Conservation (phyloP, 2,888 invertebrate genomes). For the Mystacides longicornis region DNA sequence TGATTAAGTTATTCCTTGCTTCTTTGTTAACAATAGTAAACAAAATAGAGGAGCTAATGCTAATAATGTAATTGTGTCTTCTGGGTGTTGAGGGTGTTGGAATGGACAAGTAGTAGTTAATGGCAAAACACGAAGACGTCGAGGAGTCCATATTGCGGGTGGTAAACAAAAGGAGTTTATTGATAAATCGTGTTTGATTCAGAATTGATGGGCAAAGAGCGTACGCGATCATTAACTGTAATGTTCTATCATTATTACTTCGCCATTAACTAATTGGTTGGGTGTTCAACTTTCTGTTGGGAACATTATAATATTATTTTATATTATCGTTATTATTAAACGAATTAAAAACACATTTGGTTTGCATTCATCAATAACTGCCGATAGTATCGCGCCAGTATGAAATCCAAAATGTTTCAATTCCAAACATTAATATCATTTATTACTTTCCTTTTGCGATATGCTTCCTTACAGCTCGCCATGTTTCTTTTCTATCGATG, state of each 20-base stretch:
- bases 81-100: too few relatives aligned
- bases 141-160: background rate
- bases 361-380: background rate
- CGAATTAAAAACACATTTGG: conserved; percentile 1
- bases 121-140: too few relatives aligned
- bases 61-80: too few relatives aligned
- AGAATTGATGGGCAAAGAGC: background rate
- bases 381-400: too few relatives aligned
- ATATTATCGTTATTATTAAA: background rate
- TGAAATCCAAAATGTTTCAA: too few relatives aligned
- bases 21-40: too few relatives aligned
- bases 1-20: too few relatives aligned
- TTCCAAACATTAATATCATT: too few relatives aligned
- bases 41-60: too few relatives aligned
- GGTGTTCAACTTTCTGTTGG: background rate
- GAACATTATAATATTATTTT: background rate
- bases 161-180: background rate
- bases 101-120: background rate
- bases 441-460: too few relatives aligned
- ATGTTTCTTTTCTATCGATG: too few relatives aligned
- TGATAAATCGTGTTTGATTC: background rate
- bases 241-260: conserved; percentile 2
- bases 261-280: background rate
- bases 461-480: too few relatives aligned
- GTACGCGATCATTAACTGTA: background rate